Conservation (phyloP, 2,888 invertebrate genomes). For the Trichopria drosophilae region DNA sequence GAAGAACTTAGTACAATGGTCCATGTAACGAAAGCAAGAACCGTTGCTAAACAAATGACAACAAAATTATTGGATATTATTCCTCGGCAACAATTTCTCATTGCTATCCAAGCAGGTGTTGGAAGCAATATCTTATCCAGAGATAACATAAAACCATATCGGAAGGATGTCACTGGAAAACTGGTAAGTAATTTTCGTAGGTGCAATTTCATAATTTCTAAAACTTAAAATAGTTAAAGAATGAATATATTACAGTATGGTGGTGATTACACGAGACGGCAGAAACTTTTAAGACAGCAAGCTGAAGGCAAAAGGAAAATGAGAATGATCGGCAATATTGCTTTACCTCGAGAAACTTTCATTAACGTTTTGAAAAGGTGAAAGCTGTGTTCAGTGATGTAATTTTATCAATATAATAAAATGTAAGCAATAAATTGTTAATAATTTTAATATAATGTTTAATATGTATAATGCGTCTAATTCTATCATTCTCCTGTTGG, state of each 20-base stretch:
- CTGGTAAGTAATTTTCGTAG: constrained; percentile 66
- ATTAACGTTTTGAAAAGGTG: constrained; percentile 84
- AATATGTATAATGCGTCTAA: too few species aligned
- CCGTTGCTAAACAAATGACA: constrained; percentile 71
- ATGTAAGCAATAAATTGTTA: constrained; percentile 7
- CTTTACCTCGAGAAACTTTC: constrained; percentile 90
- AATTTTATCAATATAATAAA: too few species aligned
- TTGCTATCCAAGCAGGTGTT: constrained; percentile 84
- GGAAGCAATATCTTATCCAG: constrained; percentile 79
- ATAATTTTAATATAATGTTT: too few species aligned
- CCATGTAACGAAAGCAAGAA: constrained; percentile 70
- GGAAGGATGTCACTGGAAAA: constrained; percentile 93
- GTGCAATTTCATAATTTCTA: neutral
- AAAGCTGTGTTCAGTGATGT: too few species aligned
- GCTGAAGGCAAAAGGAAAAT: constrained; percentile 93
- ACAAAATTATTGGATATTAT: constrained; percentile 79
- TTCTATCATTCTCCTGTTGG: too few species aligned
- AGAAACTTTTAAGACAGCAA: constrained; percentile 87
- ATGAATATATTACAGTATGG: constrained; percentile 70
- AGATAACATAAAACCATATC: constrained; percentile 81
- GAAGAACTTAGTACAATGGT: constrained; percentile 85
- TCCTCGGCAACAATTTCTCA: constrained; percentile 76
- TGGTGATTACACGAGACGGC: constrained; percentile 85
- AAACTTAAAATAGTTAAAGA: constrained; percentile 4
- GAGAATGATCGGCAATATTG: constrained; percentile 87